Percentiles rank a stretch among this genome's conserved stretches.
Evolutionary conservation across 2,888 invertebrate genomes (phyloP).

Genomic region (Carcina quercana): DNA sequence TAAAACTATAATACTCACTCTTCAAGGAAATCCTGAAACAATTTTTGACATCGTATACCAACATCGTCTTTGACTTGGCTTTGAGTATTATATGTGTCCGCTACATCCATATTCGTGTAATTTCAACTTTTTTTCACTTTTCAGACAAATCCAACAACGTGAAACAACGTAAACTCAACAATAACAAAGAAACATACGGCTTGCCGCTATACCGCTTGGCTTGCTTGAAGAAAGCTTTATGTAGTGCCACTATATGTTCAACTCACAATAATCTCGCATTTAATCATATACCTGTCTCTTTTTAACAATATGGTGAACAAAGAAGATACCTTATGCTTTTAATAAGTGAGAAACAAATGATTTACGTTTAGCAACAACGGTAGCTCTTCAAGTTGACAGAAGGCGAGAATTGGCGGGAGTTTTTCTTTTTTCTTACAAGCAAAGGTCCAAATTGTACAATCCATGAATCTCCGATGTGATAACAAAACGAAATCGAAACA

Average conservation of each 20-base stretch:
- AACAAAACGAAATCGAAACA: too few species aligned
- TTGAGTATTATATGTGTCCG: slow-evolving; percentile 82
- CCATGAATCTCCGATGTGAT: too few species aligned
- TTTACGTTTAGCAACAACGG: background rate
- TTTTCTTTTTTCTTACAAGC: background rate
- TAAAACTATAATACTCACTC: slow-evolving; percentile 89
- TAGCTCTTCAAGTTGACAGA: slow-evolving; percentile 8
- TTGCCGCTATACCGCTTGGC: too few species aligned
- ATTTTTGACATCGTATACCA: slow-evolving; percentile 93
- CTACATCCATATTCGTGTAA: slow-evolving; percentile 82
- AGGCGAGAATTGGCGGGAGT: slow-evolving; percentile 20
- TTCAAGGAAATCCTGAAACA: slow-evolving; percentile 96
- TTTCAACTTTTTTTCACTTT: slow-evolving; percentile 15
- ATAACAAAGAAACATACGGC: background rate
- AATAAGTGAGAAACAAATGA: slow-evolving; percentile 1
- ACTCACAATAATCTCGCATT: background rate
- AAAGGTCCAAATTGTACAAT: too few species aligned
- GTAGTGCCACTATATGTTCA: background rate
- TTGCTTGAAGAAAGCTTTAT: background rate
- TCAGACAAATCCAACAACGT: too few species aligned
- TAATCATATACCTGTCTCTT: background rate
- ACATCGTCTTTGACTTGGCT: slow-evolving; percentile 91
- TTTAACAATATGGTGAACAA: background rate
- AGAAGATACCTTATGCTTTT: background rate
- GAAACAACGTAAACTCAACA: background rate